These are phyloP conservation scores for Minunthozetes semirufus DNA, from an alignment of 2,888 invertebrate species.

Conservation along the genomic window DNA sequence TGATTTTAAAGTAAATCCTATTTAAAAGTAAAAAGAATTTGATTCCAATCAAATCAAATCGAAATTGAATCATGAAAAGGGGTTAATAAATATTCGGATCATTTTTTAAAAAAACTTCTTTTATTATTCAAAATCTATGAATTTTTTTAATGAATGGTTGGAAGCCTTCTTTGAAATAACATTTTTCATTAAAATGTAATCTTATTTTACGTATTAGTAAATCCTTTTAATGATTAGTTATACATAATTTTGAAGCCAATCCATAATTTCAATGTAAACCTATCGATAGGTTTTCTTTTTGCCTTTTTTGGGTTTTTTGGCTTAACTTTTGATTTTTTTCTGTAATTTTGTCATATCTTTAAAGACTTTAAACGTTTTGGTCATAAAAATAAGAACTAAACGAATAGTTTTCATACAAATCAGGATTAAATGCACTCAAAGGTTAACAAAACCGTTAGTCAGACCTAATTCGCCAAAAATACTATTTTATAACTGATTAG, in stretches of 20 bases:
- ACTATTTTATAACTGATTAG: too few species aligned
- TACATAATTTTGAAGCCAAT: too few species aligned
- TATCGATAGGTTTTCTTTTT: too few species aligned
- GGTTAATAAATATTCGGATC: neutral
- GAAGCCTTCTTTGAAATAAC: too few species aligned
- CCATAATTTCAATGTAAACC: too few species aligned
- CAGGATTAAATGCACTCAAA: neutral
- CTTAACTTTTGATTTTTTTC: neutral
- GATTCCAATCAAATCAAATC: neutral
- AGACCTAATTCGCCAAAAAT: neutral
- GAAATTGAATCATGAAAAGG: neutral
- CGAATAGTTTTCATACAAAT: neutral
- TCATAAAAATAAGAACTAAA: neutral
- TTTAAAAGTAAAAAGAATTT: neutral
- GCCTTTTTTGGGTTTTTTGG: too few species aligned
- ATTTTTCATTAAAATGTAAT: too few species aligned
- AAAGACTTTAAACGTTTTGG: neutral
- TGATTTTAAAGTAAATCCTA: neutral
- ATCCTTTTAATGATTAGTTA: too few species aligned
- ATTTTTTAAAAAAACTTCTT: too few species aligned
- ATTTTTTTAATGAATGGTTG: too few species aligned
- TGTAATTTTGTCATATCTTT: neutral
- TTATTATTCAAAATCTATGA: too few species aligned
- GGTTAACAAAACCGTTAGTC: neutral
- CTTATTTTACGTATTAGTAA: too few species aligned